Evolutionary conservation across 2,113 vertebrate species (phyloP).

Genomic region (Verasper variegatus): DNA sequence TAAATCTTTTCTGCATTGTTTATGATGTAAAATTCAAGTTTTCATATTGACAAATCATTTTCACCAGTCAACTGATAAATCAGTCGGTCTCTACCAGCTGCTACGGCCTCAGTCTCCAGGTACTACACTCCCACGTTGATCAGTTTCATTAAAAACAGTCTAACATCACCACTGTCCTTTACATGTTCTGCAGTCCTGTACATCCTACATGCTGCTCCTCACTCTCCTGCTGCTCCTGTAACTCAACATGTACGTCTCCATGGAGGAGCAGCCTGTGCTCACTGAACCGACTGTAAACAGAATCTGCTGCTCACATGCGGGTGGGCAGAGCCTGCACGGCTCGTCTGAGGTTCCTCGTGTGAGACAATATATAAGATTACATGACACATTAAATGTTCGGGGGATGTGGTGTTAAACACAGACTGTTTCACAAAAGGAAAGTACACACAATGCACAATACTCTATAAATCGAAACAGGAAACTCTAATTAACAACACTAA

Average conservation of each 20-base stretch:
- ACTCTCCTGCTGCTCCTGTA: neutral
- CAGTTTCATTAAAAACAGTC: no score
- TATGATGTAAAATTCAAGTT: no score
- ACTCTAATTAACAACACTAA: no score
- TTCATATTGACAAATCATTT: neutral
- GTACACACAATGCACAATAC: no score
- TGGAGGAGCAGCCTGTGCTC: slow-evolving; percentile 8
- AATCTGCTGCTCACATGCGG: slow-evolving; percentile 14
- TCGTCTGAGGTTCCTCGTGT: neutral
- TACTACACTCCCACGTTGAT: no score
- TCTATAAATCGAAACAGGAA: no score
- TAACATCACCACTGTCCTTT: neutral
- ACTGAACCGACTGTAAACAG: slow-evolving; percentile 20
- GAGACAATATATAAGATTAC: neutral
- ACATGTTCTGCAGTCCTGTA: neutral
- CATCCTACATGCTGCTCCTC: neutral
- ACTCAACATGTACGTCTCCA: slow-evolving; percentile 2
- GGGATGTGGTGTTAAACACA: neutral
- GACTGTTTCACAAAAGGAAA: no score
- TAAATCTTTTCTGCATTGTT: no score
- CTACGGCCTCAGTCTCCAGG: no score
- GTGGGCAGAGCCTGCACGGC: neutral
- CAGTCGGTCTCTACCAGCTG: no score
- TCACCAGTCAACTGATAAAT: no score
- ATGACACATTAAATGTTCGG: neutral